Conservation (phyloP, 2,797 vertebrate species). For the Acanthiza pusilla region DNA sequence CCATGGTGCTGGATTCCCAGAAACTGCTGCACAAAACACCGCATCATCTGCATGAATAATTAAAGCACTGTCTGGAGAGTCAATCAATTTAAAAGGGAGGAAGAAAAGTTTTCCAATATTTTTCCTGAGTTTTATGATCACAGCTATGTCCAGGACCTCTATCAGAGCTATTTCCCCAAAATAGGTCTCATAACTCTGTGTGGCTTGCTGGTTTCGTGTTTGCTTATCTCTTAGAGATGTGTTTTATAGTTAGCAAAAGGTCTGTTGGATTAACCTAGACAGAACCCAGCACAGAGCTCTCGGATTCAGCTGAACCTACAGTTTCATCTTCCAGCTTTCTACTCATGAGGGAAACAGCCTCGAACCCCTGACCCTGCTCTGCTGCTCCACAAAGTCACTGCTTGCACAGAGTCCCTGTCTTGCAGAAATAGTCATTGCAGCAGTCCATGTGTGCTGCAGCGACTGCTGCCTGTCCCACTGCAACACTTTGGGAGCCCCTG, state of each 20-base stretch:
- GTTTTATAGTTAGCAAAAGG: not conserved
- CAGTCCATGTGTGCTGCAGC: not conserved
- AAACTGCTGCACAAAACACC: slow-evolving; percentile 15
- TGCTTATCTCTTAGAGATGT: not conserved
- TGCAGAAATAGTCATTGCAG: not conserved
- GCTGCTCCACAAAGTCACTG: not conserved
- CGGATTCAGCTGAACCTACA: not conserved
- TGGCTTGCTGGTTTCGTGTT: not conserved
- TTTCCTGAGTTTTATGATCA: not conserved
- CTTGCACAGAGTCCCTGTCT: not conserved
- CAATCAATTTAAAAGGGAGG: slow-evolving; percentile 38
- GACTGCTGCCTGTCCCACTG: not conserved
- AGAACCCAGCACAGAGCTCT: not conserved
- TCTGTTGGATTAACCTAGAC: not conserved
- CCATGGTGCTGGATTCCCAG: slow-evolving; percentile 10
- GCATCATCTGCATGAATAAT: slow-evolving; percentile 23
- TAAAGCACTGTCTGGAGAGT: slow-evolving; percentile 13
- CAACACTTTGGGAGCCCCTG: not conserved
- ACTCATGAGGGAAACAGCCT: not conserved
- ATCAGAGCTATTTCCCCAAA: not conserved
- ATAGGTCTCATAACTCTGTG: not conserved
- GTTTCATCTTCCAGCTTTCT: not conserved
- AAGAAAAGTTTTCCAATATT: slow-evolving; percentile 6
- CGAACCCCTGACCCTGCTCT: not conserved
- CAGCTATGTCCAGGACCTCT: not conserved